Evolutionary conservation across 2,888 invertebrate species (phyloP).

Genomic region (Leucoma salicis): DNA sequence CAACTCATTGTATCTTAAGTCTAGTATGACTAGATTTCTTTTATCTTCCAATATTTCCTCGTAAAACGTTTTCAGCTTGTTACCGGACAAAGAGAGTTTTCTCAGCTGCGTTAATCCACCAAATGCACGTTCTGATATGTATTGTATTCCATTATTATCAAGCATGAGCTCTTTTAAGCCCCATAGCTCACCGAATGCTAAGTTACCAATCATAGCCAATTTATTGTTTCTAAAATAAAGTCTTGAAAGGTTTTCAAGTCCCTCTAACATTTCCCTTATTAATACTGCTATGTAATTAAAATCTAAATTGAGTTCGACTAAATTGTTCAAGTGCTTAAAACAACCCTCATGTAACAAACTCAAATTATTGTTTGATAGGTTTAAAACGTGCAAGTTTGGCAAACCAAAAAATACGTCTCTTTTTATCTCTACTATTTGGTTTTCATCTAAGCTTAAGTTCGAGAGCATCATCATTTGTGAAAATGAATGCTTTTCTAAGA

Average conservation of each 20-base stretch:
- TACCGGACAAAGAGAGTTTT: conserved; percentile 87
- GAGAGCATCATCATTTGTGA: conserved; percentile 87
- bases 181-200: conserved; percentile 90
- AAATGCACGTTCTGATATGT: conserved; percentile 89
- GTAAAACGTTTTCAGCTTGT: conserved; percentile 87
- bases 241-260: conserved; percentile 86
- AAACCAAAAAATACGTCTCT: conserved; percentile 88
- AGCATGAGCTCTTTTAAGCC: conserved; percentile 86
- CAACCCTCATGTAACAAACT: conserved; percentile 93
- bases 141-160: conserved; percentile 86
- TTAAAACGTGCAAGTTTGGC: conserved; percentile 87
- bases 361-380: conserved; percentile 92
- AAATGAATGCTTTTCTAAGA: conserved; percentile 86
- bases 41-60: conserved; percentile 88
- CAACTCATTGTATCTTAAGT: conserved; percentile 89
- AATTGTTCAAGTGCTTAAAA: conserved; percentile 87
- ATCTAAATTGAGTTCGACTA: conserved; percentile 90
- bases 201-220: conserved; percentile 89
- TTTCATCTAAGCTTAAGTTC: conserved; percentile 87
- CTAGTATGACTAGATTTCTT: conserved; percentile 86
- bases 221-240: conserved; percentile 89
- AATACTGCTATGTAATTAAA: conserved; percentile 88
- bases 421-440: conserved; percentile 88
- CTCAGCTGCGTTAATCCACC: conserved; percentile 87
- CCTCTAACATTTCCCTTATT: conserved; percentile 89